These are phyloP conservation scores for Lysiphlebus fabarum DNA, from an alignment of 1,140 invertebrate genomes.

Conservation along the genomic window DNA sequence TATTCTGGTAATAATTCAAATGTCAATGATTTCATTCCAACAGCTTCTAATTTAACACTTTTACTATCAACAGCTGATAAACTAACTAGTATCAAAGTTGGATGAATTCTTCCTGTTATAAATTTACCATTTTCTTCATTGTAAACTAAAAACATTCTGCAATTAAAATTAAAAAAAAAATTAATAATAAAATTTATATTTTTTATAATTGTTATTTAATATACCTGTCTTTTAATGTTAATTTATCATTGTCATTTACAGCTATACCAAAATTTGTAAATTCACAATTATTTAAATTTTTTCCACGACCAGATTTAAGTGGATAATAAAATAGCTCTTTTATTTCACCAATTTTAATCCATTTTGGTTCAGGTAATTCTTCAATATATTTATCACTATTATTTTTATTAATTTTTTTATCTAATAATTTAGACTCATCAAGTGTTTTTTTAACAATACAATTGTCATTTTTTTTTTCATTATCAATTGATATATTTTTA, in stretches of 20 bases:
- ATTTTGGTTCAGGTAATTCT: constrained; percentile 30
- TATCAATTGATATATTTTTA: background rate
- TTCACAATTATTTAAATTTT: constrained; percentile 31
- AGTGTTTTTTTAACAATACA: background rate
- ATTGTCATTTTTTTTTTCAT: constrained; percentile 1
- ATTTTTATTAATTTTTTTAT: constrained; percentile 1
- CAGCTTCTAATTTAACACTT: constrained; percentile 39
- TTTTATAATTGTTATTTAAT: background rate
- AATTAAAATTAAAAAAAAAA: constrained; percentile 14
- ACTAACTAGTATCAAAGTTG: constrained; percentile 40
- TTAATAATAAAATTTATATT: background rate
- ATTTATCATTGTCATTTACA: constrained; percentile 20
- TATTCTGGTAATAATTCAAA: constrained; percentile 32
- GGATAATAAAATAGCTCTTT: constrained; percentile 45
- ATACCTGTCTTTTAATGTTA: constrained; percentile 43
- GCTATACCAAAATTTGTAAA: constrained; percentile 44
- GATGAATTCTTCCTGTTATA: constrained; percentile 38
- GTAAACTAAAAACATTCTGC: constrained; percentile 46
- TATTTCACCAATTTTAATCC: constrained; percentile 41
- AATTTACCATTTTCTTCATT: constrained; percentile 40
- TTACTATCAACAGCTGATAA: constrained; percentile 31
- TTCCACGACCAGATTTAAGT: constrained; percentile 45
- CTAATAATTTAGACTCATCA: background rate
- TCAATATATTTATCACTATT: background rate
- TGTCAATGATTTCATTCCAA: constrained; percentile 37